Evolutionary conservation across 92 coral and sea anemone species (phyloP), one percentile per base, ranked within the genome.

Genomic region (Phenganax subtilis): DNA sequence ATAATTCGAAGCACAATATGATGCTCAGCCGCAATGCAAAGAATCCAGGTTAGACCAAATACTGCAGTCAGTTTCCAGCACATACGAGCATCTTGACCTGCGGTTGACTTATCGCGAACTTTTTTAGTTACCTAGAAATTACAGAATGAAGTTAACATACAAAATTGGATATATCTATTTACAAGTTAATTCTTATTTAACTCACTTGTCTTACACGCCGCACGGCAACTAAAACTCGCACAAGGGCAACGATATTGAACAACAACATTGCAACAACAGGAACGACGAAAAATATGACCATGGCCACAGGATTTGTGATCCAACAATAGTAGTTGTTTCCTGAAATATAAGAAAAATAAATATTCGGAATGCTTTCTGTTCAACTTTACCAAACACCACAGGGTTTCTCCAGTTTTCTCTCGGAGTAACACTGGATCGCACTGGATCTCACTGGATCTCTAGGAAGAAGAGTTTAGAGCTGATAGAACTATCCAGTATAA

Each of bases 11-110:
- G 12, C 20, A 55, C 83, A 53, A 79, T 62, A 27, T 65, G 58
- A 55, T 79, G 56, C 3, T 69, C 83, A 4, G 83, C 83, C 3
- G 57, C 72, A 9, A 79, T 51, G 28, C 83, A 67, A 51, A 79
- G 62, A 8, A 79, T 62, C 83, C 83, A 79, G 6, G 83, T 79
- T 15, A 79, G 53, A 28, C 83, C 83, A 79, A 79, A 64, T 17
- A 79, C 83, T 29, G 83, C 83, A 10, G 83, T 79, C 74, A 79
- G 62, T 64, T 79, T 79, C 83, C 83, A 79, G 44, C 83, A 79
- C 83, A 79, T 79, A 6, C 83, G 37, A 63, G 69, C 56, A n/a
- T 79, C 83, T 65, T 79, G 74, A 10, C 73, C 83, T 0, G 83
- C 57, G 20, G 82, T 76, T 52, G 81, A 76, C 15, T 59, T 57